A percentile compares a stretch with the other conserved stretches of the same genome.
Conservation (phyloP, 2,888 invertebrate species). For the Tenthredo livida region DNA sequence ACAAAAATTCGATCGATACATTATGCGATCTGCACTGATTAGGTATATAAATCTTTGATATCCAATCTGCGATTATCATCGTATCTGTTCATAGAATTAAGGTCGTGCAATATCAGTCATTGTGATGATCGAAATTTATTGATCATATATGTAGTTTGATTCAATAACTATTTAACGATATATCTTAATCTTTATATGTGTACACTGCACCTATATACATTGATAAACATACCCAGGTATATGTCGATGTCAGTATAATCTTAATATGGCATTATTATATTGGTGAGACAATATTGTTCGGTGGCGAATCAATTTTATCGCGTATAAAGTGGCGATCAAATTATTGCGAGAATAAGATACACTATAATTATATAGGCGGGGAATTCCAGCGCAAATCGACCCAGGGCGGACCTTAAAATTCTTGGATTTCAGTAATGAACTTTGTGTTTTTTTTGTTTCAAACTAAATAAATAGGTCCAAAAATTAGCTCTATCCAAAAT, state of each 20-base stretch:
- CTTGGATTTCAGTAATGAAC: too few species aligned
- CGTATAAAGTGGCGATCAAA: too few species aligned
- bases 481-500: too few species aligned
- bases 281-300: not conserved
- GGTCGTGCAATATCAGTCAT: not conserved
- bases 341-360: too few species aligned
- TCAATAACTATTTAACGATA: not conserved
- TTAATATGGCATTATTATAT: not conserved
- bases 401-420: too few species aligned
- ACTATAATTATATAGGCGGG: too few species aligned
- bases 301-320: too few species aligned
- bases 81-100: not conserved
- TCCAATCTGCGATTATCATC: too few species aligned
- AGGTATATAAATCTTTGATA: not conserved
- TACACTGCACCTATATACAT: not conserved
- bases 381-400: too few species aligned
- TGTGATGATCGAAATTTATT: not conserved
- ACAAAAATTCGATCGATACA: too few species aligned
- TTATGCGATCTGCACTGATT: not conserved
- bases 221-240: not conserved
- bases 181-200: not conserved
- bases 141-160: not conserved
- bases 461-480: too few species aligned
- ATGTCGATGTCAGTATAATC: not conserved
- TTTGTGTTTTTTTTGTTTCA: too few species aligned